Conservation (phyloP, 2,888 invertebrate species). For the Argyresthia goedartella region DNA sequence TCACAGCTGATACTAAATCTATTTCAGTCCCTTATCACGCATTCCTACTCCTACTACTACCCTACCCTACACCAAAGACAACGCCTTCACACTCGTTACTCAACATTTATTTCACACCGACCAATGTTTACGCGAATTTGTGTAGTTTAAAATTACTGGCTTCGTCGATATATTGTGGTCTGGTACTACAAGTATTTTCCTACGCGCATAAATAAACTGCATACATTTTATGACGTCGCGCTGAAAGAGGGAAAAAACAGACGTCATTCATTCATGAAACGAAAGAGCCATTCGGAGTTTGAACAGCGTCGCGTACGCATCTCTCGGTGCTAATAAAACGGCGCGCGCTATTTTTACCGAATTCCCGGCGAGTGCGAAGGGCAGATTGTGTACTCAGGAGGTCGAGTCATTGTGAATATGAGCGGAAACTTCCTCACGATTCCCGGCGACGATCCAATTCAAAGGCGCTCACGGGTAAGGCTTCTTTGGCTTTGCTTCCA, state of each 20-base stretch:
- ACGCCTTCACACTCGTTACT: no score
- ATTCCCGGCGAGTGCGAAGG: slow-evolving; percentile 18
- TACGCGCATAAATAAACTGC: neutral
- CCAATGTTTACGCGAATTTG: no score
- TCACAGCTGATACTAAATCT: slow-evolving; percentile 27
- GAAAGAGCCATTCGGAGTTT: slow-evolving; percentile 36
- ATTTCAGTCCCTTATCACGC: slow-evolving; percentile 32
- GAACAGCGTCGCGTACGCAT: slow-evolving; percentile 46
- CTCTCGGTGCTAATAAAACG: slow-evolving; percentile 7
- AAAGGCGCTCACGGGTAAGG: slow-evolving; percentile 55
- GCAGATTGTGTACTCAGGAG: slow-evolving; percentile 7
- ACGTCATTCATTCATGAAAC: slow-evolving; percentile 67
- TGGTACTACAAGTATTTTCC: no score
- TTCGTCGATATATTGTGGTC: no score
- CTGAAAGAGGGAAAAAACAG: slow-evolving; percentile 35
- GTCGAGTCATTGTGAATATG: slow-evolving; percentile 37
- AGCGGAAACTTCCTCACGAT: slow-evolving; percentile 63
- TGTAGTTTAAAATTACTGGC: no score
- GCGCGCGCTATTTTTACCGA: slow-evolving; percentile 19
- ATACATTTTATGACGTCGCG: slow-evolving; percentile 30
- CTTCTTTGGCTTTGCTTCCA: slow-evolving; percentile 14
- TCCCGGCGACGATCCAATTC: slow-evolving; percentile 52
- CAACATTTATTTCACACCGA: neutral
- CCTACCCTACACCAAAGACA: slow-evolving; percentile 19
- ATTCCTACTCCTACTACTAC: slow-evolving; percentile 33